Conservation (phyloP, 2,113 vertebrate species). For the Trogon melanurus region DNA sequence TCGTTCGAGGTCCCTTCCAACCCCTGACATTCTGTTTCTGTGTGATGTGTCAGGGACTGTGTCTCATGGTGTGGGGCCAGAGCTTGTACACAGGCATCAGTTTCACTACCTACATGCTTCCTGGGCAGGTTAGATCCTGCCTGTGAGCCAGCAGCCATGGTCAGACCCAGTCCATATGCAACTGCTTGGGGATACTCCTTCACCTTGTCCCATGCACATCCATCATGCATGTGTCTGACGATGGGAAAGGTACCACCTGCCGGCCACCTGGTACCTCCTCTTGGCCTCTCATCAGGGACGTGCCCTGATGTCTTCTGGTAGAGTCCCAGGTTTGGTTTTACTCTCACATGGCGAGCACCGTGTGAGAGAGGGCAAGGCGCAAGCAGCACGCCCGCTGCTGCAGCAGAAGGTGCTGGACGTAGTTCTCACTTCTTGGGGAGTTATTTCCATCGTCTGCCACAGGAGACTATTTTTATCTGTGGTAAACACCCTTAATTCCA, state of each 20-base stretch:
- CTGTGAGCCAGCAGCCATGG: background rate
- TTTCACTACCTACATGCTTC: background rate
- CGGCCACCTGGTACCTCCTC: background rate
- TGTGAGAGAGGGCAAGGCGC: background rate
- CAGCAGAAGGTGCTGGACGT: background rate
- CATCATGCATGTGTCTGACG: background rate
- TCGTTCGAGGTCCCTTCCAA: no score
- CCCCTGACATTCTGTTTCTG: no score
- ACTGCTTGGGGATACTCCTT: background rate
- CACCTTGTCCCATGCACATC: background rate
- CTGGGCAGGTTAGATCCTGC: background rate
- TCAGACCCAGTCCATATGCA: background rate
- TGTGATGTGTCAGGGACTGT: background rate
- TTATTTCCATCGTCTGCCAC: background rate
- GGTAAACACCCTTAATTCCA: background rate
- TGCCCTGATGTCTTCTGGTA: background rate
- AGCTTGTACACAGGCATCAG: background rate
- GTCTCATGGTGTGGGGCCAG: background rate
- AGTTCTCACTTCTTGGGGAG: background rate
- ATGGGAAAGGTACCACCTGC: background rate
- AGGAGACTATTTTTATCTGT: constrained; percentile 1
- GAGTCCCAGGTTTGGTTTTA: background rate
- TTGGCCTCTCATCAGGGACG: background rate
- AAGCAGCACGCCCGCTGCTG: background rate
- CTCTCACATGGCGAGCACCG: fast-evolving